phyloP scores from a whole-genome alignment of 2,797 vertebrate genomes.

The Spondyliosoma cantharus region DNA sequence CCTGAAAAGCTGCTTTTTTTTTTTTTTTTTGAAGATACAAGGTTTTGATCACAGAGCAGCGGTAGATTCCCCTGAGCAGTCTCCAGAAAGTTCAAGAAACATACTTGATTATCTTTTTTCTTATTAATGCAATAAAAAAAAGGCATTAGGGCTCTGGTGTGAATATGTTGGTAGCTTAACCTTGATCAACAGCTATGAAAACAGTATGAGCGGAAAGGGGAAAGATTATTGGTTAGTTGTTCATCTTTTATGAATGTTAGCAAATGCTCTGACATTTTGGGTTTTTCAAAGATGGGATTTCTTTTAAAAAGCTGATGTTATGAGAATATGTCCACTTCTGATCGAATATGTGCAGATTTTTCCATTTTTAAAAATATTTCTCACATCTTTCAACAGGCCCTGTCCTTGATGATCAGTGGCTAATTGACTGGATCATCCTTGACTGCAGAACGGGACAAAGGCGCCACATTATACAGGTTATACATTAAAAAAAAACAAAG shows the following conservation, averaged over 20 bases:
- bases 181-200: conserved; percentile 42
- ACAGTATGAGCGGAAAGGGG: conserved; percentile 38
- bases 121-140: conserved; percentile 64
- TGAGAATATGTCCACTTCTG: neutral
- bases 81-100: conserved; percentile 68
- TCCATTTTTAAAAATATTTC: conserved; percentile 4
- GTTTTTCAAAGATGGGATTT: conserved; percentile 3
- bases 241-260: conserved; percentile 3
- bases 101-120: conserved; percentile 75
- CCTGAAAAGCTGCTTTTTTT: conserved; percentile 58
- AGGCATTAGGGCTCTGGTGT: conserved; percentile 71
- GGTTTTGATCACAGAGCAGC: conserved; percentile 72
- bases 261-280: neutral
- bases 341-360: neutral
- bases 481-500: neutral
- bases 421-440: conserved; percentile 13
- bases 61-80: conserved; percentile 78
- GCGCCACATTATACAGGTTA: conserved; percentile 29
- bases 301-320: conserved; percentile 4
- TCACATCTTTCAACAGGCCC: conserved; percentile 7
- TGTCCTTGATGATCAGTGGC: neutral
- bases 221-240: conserved; percentile 2
- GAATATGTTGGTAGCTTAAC: conserved; percentile 51
- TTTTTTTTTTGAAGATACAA: conserved; percentile 52
- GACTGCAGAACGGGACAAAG: conserved; percentile 52